These are phyloP conservation scores for Drosophila subobscura DNA, from an alignment of 1,140 invertebrate species.

Conservation along the genomic window DNA sequence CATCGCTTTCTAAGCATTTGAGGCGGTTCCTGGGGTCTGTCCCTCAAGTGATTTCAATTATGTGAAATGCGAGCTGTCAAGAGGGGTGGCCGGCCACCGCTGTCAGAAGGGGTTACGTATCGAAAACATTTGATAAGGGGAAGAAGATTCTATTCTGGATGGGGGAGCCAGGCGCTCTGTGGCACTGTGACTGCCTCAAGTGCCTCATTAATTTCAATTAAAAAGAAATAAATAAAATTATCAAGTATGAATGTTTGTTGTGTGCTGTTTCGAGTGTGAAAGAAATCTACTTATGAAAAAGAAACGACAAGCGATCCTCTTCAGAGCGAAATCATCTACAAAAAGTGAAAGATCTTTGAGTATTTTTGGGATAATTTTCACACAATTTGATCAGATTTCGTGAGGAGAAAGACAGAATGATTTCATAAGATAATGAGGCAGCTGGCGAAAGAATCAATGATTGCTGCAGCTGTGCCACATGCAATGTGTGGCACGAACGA, in stretches of 20 bases:
- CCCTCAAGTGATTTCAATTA: constrained; percentile 70
- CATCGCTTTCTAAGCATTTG: constrained; percentile 23
- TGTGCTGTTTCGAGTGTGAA: constrained; percentile 16
- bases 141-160: constrained; percentile 4
- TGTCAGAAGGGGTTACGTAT: too few species aligned
- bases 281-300: not conserved
- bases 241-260: constrained; percentile 2
- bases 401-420: constrained; percentile 57
- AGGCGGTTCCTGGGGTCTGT: constrained; percentile 14
- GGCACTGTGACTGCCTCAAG: constrained; percentile 41
- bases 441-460: constrained; percentile 41
- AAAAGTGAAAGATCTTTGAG: too few species aligned
- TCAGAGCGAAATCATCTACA: not conserved
- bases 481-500: constrained; percentile 50
- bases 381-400: constrained; percentile 39
- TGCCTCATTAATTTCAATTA: constrained; percentile 77
- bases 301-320: constrained; percentile 16
- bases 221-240: constrained; percentile 63
- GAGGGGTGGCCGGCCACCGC: constrained; percentile 1
- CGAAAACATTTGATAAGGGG: not conserved
- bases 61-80: constrained; percentile 48
- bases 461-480: constrained; percentile 45
- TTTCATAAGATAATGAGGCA: constrained; percentile 73
- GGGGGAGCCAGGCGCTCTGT: not conserved
- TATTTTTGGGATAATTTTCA: constrained; percentile 19